phyloP scores from a whole-genome alignment of 2,113 vertebrate species.

The Dicentrarchus labrax region DNA sequence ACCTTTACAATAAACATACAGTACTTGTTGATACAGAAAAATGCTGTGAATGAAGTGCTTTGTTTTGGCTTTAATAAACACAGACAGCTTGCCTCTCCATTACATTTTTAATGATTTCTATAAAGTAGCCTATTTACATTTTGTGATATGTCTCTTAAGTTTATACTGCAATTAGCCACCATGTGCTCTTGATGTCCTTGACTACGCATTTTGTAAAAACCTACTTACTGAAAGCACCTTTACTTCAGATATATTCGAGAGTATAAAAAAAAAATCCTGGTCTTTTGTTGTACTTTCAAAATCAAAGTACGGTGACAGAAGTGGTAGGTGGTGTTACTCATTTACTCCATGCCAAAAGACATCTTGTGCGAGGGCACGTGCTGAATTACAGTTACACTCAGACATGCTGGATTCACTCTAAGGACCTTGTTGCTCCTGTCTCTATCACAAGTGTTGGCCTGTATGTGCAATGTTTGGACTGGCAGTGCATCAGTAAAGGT shows the following conservation, averaged over 20 bases:
- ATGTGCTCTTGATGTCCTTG: conserved; percentile 62
- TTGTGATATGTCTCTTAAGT: conserved; percentile 74
- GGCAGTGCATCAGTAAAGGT: conserved; percentile 73
- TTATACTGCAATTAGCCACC: conserved; percentile 52
- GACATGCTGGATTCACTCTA: conserved; percentile 58
- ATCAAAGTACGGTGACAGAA: conserved; percentile 41
- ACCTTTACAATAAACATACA: conserved; percentile 70
- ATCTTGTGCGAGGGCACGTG: conserved; percentile 67
- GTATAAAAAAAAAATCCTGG: conserved; percentile 47
- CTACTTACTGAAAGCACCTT: conserved; percentile 62
- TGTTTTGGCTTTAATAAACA: conserved; percentile 70
- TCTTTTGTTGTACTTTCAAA: conserved; percentile 45
- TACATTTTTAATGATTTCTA: conserved; percentile 55
- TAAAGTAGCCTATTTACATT: conserved; percentile 76
- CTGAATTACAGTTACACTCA: conserved; percentile 55
- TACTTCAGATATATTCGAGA: conserved; percentile 44
- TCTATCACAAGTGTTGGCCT: conserved; percentile 73
- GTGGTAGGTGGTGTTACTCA: conserved; percentile 61
- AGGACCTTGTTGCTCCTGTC: conserved; percentile 45
- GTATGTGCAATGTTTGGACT: conserved; percentile 76
- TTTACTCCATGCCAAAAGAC: conserved; percentile 50
- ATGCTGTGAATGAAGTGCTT: conserved; percentile 75
- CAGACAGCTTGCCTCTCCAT: conserved; percentile 47
- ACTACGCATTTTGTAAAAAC: conserved; percentile 21
- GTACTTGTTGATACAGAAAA: conserved; percentile 64